Percentiles rank a stretch among this genome's conserved stretches.
Evolutionary conservation across 2,797 vertebrate species (phyloP).

Genomic region (Sebastes kiyomatsui): DNA sequence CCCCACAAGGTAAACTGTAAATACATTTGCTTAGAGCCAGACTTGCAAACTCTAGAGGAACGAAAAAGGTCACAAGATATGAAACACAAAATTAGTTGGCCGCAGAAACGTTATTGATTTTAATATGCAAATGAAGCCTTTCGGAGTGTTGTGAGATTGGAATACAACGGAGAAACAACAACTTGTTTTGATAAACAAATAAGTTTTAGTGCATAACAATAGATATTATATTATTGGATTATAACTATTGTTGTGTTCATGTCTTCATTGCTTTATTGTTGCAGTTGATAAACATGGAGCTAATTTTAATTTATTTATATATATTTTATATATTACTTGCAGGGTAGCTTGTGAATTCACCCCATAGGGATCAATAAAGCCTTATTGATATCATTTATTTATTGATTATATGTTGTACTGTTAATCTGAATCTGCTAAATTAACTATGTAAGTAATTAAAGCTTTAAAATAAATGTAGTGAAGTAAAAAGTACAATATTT

Average conservation of each 20-base stretch:
- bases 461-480: neutral
- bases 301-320: neutral
- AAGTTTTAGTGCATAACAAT: neutral
- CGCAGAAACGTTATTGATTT: neutral
- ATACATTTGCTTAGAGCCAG: neutral
- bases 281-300: neutral
- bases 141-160: no score
- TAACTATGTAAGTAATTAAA: neutral
- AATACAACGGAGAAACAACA: neutral
- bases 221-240: neutral
- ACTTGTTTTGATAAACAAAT: neutral
- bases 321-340: neutral
- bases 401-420: neutral
- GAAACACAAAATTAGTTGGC: accelerated
- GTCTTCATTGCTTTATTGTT: neutral
- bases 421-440: neutral
- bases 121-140: no score
- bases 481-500: no score
- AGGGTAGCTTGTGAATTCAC: neutral
- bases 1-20: neutral
- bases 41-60: neutral
- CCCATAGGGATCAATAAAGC: neutral
- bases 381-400: neutral
- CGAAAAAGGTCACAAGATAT: neutral
- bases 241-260: neutral